Conservation (phyloP, 2,888 invertebrate genomes). For the Scaptomyza tumidula region DNA sequence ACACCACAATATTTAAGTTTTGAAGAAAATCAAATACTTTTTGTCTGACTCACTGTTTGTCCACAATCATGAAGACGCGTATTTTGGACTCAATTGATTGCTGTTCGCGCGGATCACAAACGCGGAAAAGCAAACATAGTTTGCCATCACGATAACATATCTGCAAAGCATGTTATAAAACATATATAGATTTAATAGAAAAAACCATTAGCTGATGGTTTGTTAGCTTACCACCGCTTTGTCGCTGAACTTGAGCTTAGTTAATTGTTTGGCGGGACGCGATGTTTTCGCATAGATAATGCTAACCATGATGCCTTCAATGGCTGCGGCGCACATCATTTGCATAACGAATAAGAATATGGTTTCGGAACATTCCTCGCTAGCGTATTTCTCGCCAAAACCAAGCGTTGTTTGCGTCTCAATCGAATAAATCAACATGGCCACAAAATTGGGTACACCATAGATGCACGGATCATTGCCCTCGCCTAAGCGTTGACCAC, state of each 20-base stretch:
- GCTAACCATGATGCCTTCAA: conserved; percentile 87
- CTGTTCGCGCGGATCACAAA: conserved; percentile 91
- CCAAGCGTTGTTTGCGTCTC: conserved; percentile 95
- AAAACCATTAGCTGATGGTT: no score
- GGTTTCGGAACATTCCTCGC: conserved; percentile 93
- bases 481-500: conserved; percentile 83
- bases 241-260: conserved; percentile 92
- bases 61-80: conserved; percentile 86
- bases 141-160: conserved; percentile 92
- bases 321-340: conserved; percentile 88
- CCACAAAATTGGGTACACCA: conserved; percentile 87
- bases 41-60: conserved; percentile 74
- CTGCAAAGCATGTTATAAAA: conserved; percentile 79
- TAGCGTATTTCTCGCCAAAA: conserved; percentile 92
- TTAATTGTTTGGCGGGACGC: conserved; percentile 90
- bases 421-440: conserved; percentile 92
- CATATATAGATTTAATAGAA: background rate
- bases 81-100: conserved; percentile 93
- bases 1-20: background rate
- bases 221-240: conserved; percentile 86
- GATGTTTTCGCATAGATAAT: conserved; percentile 92
- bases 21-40: background rate
- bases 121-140: conserved; percentile 91
- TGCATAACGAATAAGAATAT: conserved; percentile 90
- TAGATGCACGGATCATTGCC: conserved; percentile 86